Base-by-base conservation (phyloP, 1,140 invertebrate genomes). In the Cyclargus thomasi region DNA sequence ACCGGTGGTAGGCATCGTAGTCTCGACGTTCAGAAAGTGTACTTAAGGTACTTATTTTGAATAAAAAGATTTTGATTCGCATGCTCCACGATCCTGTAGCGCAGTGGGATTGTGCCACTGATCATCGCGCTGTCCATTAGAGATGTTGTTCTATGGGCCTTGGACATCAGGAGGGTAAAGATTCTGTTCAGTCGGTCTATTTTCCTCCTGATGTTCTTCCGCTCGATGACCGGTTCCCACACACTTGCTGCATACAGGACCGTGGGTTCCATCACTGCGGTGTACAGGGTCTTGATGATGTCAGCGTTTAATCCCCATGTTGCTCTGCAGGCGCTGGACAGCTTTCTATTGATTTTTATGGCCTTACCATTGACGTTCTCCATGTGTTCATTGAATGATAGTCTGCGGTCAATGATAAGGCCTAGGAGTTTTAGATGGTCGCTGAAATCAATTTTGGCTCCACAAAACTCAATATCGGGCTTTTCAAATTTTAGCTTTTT, bases 401-500 rank as follows among this genome's bases (percentile, higher is more conserved):
- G 63, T 2, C 64, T 22, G 0, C 20, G 14, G 62, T 67, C 53
- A 8, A 23, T 59, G 6, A 35, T 67, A 1, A 67, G 23, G n/a
- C 63, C 64, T 1, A 70, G 63, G 3, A 70, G 4, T 21, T 59
- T 65, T 1, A 68, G 47, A 8, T 57, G 1, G 0, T 67, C 7
- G 0, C 20, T 23, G 36, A 39, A 39, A 10, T 3, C 10, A 1
- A 39, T 14, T 3, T 14, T 22, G 0, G 36, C 57, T 0, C 36
- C 39, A 1, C 20, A 53, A 29, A 67, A 39, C 0, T 7, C 16
- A 0, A 67, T n/a, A 0, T 16, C 6, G 0, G 63, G 66, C 7
- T 1, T 35, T 39, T 53, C 66, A 11, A 17, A 65, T 36, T 67
- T 71, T 2, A 65, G n/a, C 11, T 59, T 67, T 6, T 23, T 39